Percentiles rank a stretch among this genome's conserved stretches.
phyloP scores from a whole-genome alignment of 2,888 invertebrate genomes.

The Eupithecia tripunctaria region DNA sequence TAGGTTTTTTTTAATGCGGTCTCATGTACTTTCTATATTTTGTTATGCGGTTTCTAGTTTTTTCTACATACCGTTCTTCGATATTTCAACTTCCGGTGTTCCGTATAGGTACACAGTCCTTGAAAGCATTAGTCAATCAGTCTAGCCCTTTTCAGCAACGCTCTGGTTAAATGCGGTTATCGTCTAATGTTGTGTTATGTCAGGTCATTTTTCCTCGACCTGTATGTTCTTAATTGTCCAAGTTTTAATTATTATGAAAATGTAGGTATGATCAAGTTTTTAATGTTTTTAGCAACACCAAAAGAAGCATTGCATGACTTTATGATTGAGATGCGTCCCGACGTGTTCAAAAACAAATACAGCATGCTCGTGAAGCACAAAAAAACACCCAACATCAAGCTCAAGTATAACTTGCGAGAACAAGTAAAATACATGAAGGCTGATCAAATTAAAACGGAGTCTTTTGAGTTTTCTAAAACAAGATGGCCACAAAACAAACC shows the following conservation, averaged over 20 bases:
- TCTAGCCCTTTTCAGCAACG: too few species aligned
- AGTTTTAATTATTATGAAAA: neutral
- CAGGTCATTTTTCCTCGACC: neutral
- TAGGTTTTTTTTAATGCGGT: too few species aligned
- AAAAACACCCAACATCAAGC: constrained; percentile 64
- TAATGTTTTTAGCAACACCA: constrained; percentile 23
- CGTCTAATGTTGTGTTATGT: neutral
- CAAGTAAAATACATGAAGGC: constrained; percentile 68
- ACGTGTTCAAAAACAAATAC: constrained; percentile 65
- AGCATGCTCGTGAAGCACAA: constrained; percentile 63
- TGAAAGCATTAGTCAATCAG: too few species aligned
- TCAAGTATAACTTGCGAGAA: constrained; percentile 70
- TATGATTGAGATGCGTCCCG: constrained; percentile 43
- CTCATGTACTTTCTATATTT: too few species aligned
- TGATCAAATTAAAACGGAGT: constrained; percentile 56
- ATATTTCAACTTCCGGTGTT: too few species aligned
- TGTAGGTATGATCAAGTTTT: neutral
- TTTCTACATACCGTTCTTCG: too few species aligned
- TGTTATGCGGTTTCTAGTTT: too few species aligned
- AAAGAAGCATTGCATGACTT: constrained; percentile 10
- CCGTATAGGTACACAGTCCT: too few species aligned
- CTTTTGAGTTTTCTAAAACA: constrained; percentile 60
- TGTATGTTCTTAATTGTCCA: neutral
- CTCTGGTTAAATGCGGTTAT: neutral
- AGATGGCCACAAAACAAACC: constrained; percentile 65